phyloP scores from a whole-genome alignment of 2,113 vertebrate genomes.

The Microcebus ravelobensis region DNA sequence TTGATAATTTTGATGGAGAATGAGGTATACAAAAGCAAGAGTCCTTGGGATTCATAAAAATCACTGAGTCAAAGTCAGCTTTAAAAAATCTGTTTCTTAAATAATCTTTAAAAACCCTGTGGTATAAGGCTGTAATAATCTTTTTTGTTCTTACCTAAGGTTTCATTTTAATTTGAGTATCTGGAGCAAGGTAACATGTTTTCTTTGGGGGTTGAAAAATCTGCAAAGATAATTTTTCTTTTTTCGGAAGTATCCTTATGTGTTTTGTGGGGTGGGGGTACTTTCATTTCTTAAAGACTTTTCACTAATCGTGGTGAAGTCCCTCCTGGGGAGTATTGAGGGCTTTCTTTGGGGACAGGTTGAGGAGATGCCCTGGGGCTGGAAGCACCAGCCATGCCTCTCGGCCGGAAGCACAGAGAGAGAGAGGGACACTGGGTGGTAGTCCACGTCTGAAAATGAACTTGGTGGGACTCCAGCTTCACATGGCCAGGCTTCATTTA shows the following conservation, averaged over 20 bases:
- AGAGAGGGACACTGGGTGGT: background rate
- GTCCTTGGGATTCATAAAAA: background rate
- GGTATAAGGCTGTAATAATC: background rate
- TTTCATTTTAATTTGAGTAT: constrained; percentile 5
- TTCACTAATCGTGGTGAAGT: background rate
- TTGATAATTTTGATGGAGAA: background rate
- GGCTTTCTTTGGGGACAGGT: background rate
- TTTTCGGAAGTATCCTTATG: background rate
- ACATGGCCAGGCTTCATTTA: background rate
- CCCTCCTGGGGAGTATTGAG: background rate
- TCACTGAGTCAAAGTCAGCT: background rate
- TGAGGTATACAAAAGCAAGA: background rate
- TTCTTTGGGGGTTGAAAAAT: background rate
- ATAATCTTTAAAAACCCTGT: background rate
- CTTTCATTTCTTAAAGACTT: background rate
- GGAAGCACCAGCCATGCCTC: background rate
- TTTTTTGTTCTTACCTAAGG: background rate
- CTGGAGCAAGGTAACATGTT: background rate
- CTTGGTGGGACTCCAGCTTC: background rate
- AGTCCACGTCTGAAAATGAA: background rate
- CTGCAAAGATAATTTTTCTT: background rate
- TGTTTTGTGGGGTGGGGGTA: background rate
- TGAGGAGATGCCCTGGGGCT: background rate
- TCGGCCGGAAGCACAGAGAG: background rate
- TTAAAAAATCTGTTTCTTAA: background rate